Percentiles rank a stretch among this genome's conserved stretches.
phyloP scores from a whole-genome alignment of 2,113 vertebrate species.

The Polyodon spathula region DNA sequence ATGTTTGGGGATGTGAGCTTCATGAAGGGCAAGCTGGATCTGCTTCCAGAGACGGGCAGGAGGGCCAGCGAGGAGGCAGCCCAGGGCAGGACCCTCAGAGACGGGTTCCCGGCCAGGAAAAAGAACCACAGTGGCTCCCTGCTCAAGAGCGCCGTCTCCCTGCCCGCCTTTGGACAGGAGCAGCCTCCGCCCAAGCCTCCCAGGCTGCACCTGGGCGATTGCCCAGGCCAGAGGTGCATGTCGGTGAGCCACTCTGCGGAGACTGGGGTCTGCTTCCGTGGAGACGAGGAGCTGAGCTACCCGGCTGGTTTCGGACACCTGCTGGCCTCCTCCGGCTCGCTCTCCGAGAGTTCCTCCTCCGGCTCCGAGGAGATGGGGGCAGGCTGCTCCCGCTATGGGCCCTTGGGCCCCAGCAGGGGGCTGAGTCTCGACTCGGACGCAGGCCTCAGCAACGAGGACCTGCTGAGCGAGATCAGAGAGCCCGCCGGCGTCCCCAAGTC shows the following conservation, averaged over 20 bases:
- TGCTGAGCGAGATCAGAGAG: conserved; percentile 44
- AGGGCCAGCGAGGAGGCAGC: conserved; percentile 5
- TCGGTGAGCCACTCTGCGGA: conserved; percentile 33
- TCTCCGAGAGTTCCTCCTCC: conserved; percentile 57
- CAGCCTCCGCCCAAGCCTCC: conserved; percentile 68
- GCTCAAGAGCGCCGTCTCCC: conserved; percentile 59
- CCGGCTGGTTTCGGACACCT: conserved; percentile 32
- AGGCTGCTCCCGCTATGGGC: conserved; percentile 33
- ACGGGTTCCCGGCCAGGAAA: conserved; percentile 16
- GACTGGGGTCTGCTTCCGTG: conserved; percentile 24
- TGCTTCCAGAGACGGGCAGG: conserved; percentile 45
- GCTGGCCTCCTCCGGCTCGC: conserved; percentile 51
- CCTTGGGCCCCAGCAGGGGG: conserved; percentile 40
- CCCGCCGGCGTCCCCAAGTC: conserved; percentile 43
- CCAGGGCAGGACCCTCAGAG: conserved; percentile 34
- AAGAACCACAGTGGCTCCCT: conserved; percentile 40
- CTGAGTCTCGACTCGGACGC: conserved; percentile 50
- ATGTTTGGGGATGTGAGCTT: conserved; percentile 73
- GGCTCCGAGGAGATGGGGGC: conserved; percentile 58
- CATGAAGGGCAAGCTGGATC: conserved; percentile 61
- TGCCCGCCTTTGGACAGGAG: conserved; percentile 57
- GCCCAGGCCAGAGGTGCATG: conserved; percentile 32
- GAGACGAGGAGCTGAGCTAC: conserved; percentile 42
- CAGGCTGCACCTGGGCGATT: conserved; percentile 59
- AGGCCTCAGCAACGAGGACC: conserved; percentile 61